A percentile compares a stretch with the other conserved stretches of the same genome.
phyloP scores from a whole-genome alignment of 2,113 vertebrate species.

The Siphamia tubifer region DNA sequence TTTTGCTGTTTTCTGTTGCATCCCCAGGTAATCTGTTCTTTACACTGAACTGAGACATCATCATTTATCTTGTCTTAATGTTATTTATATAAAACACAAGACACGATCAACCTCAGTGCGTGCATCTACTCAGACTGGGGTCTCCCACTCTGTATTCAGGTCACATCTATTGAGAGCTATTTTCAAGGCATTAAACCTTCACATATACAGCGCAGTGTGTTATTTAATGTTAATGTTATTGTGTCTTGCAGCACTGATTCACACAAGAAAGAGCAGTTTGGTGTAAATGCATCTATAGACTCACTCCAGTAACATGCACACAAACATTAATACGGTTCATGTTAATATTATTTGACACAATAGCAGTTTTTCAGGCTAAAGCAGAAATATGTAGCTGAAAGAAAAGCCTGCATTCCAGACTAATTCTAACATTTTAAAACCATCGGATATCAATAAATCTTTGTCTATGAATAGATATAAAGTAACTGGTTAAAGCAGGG shows the following conservation, averaged over 20 bases:
- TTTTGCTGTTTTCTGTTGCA: background rate
- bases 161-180: background rate
- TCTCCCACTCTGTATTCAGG: background rate
- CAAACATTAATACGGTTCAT: too few species aligned
- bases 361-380: too few species aligned
- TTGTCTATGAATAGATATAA: too few species aligned
- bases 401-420: too few species aligned
- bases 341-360: too few species aligned
- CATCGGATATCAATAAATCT: too few species aligned
- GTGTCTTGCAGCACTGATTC: background rate
- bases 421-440: too few species aligned
- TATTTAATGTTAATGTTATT: background rate
- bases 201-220: background rate
- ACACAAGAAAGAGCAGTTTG: background rate
- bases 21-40: background rate
- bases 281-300: too few species aligned
- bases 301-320: too few species aligned
- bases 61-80: background rate
- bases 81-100: background rate
- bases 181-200: background rate
- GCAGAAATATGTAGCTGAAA: too few species aligned
- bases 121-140: background rate
- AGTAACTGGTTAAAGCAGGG: too few species aligned
- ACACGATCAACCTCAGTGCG: background rate
- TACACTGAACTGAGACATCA: background rate